Percentiles rank a stretch among this genome's conserved stretches.
phyloP scores from a whole-genome alignment of 2,888 invertebrate genomes.

The Drosophila algonquin region DNA sequence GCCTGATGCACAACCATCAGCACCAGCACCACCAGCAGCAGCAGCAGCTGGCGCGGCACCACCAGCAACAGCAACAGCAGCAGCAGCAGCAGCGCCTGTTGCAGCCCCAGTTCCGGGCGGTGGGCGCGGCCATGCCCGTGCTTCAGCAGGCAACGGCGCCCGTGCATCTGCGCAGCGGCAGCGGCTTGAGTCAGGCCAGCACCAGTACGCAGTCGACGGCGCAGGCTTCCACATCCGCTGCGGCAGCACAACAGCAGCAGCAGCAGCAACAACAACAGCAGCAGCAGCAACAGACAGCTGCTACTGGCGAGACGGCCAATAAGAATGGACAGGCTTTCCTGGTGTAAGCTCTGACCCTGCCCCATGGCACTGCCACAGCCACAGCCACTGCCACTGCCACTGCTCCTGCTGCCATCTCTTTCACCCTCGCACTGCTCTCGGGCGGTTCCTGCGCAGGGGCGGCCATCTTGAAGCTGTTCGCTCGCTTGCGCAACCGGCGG shows the following conservation, averaged over 20 bases:
- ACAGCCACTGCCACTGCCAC: neutral
- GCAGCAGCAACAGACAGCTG: slow-evolving; percentile 59
- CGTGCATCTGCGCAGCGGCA: slow-evolving; percentile 82
- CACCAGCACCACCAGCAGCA: slow-evolving; percentile 55
- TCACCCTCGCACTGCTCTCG: slow-evolving; percentile 26
- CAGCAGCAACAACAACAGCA: slow-evolving; percentile 76
- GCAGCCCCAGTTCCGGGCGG: slow-evolving; percentile 73
- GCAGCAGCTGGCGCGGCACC: slow-evolving; percentile 65
- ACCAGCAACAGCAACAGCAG: slow-evolving; percentile 66
- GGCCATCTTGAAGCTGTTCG: slow-evolving; percentile 73
- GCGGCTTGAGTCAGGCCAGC: slow-evolving; percentile 82
- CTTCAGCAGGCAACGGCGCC: slow-evolving; percentile 73
- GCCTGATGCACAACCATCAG: slow-evolving; percentile 71
- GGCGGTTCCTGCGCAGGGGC: slow-evolving; percentile 66
- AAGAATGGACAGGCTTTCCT: slow-evolving; percentile 83
- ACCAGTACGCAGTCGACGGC: slow-evolving; percentile 83
- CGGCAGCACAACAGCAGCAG: slow-evolving; percentile 74
- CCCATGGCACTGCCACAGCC: neutral
- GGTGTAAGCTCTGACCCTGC: slow-evolving; percentile 70
- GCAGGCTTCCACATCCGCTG: slow-evolving; percentile 72
- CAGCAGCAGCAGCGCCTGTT: slow-evolving; percentile 75
- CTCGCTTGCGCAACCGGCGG: slow-evolving; percentile 47
- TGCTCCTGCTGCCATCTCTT: slow-evolving; percentile 27
- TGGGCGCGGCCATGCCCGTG: slow-evolving; percentile 32
- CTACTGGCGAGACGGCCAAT: slow-evolving; percentile 59